Base-by-base conservation (phyloP, 1,140 invertebrate genomes). In the Trissolcus basalis region DNA sequence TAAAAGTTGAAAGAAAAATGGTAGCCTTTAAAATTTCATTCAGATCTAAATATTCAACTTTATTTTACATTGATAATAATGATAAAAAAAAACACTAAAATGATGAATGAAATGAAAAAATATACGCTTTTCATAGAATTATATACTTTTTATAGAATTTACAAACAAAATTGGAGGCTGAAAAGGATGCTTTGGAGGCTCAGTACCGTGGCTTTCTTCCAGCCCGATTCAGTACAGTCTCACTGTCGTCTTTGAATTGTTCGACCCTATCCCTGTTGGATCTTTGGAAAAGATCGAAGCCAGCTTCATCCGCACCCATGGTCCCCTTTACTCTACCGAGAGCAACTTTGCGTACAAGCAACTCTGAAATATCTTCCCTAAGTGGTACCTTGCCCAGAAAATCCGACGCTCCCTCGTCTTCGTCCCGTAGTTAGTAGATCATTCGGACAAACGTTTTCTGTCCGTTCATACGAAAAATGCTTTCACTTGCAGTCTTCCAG, bases 91-190 rank as follows among this genome's bases (percentile, higher is more conserved):
- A n/a, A n/a, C n/a, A n/a, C n/a, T n/a, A n/a, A n/a, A 11, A 39
- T 1, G 36, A 39, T n/a, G 9, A 39, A 2, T 39, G 36, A 39
- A 39, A 39, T 11, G 36, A 4, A 4, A 39, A 39, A 4, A n/a
- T 9, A 2, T 11, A 56, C 76, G 51, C 73, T 64, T 81, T 85
- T 49, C 81, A 63, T n/a, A n/a, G n/a, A n/a, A n/a, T n/a, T n/a
- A n/a, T n/a, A 51, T 83, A 80, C 78, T 78, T 87, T 81, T 86
- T 86, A 70, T 88, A 88, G 87, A 86, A 83, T 78, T 81, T 88
- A 82, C 86, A 88, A 80, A 80, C 82, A 70, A 85, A 84, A 69
- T 82, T 88, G 83, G 82, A 83, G 71, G 69, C 79, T 69, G 81
- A 87, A 82, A 84, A 82, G 84, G 86, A 86, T 72, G 81, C 82